Evolutionary conservation across 35 echinoderm and acorn worm genomes (phyloP), one percentile per base, ranked within the genome.

Genomic region (Lytechinus pictus): DNA sequence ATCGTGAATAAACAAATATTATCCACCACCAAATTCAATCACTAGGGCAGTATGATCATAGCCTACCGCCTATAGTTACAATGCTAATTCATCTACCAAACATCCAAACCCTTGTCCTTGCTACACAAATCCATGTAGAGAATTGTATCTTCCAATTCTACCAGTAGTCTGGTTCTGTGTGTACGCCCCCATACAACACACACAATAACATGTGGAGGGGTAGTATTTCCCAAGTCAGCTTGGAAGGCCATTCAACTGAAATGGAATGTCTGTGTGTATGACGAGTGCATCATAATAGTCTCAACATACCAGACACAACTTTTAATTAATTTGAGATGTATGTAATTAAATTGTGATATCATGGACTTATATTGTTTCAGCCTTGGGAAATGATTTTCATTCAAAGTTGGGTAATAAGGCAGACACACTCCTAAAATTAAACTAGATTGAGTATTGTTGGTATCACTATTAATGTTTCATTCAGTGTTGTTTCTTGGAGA

Each of bases 151-250:
- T 79, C 66, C 66, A 79, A 14, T 79, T 58, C 19, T 79, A 79
- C 66, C 66, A 79, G 66, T 79, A 79, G 66, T 79, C 66, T 24
- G 6, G 33, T 44, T 79, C 14, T 71, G 19, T 71, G 66, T 79
- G 66, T 79, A 79, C 66, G 66, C 66, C 66, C 66, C 16, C 4
- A 24, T 24, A 19, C 66, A 16, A 79, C 66, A 79, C 66, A 79
- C 66, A 79, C 66, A 79, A 79, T 79, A 79, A 79, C 66, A 79
- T 79, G 66, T 24, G n/a, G 66, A 79, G 66, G 66, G n/a, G 66
- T 79, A 24, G 66, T 79, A 79, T 79, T 79, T 79, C 66, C 6
- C 19, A 24, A 79, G 66, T 79, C 66, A 79, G 66, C 19, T n/a
- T 79, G 66, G 66, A 24, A 79, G 66, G 66, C 66, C 66, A 79